phyloP scores from a whole-genome alignment of 1,140 invertebrate genomes.

The Branchinecta lindahli region DNA sequence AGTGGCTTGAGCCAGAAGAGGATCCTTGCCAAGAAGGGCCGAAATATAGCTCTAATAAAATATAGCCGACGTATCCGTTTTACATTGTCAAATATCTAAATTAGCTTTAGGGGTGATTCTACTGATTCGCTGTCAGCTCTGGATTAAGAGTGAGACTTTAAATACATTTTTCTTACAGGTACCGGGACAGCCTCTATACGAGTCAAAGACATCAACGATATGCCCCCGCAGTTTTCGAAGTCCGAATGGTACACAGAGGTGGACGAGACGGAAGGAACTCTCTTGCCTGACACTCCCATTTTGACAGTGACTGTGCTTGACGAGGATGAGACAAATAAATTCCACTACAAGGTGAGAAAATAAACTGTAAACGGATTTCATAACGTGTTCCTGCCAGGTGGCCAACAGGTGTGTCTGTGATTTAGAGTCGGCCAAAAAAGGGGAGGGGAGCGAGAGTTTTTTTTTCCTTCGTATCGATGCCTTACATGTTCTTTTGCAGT shows the following conservation, averaged over 20 bases:
- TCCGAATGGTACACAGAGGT: constrained; percentile 92
- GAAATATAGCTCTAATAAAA: no score
- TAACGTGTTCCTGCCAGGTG: background rate
- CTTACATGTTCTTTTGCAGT: no score
- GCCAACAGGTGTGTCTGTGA: background rate
- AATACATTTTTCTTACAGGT: constrained; percentile 30
- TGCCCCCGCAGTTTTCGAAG: constrained; percentile 89
- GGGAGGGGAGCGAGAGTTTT: no score
- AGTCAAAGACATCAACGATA: constrained; percentile 84
- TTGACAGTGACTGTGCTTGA: constrained; percentile 87
- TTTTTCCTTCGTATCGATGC: no score
- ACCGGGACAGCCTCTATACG: constrained; percentile 84
- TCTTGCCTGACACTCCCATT: constrained; percentile 85
- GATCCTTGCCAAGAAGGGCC: no score
- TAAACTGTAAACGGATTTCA: background rate
- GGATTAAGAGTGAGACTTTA: background rate
- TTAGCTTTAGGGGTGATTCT: background rate
- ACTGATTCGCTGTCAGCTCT: background rate
- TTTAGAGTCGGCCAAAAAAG: no score
- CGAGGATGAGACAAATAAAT: constrained; percentile 90
- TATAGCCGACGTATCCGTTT: no score
- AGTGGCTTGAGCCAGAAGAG: no score
- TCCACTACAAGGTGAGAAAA: constrained; percentile 65
- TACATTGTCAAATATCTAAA: background rate
- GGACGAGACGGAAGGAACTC: constrained; percentile 86